Evolutionary conservation across 2,888 invertebrate species (phyloP), one percentile per base, ranked within the genome.

Genomic region (Norana najaformis): DNA sequence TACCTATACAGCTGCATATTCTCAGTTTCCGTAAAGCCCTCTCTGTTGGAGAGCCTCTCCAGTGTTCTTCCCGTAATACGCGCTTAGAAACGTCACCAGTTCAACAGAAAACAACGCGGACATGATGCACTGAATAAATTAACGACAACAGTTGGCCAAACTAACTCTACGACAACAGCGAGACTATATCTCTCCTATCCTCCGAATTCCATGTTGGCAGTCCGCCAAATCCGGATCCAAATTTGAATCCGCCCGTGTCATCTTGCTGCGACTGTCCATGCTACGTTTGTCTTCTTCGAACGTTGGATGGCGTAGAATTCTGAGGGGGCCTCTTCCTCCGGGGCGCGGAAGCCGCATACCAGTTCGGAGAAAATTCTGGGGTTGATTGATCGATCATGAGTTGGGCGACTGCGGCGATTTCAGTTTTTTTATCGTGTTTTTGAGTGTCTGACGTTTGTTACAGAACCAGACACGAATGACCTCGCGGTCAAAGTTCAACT

Each of bases 391-490:
- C 30, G n/a, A 85, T 85, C 85, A 85, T 85, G 85, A 85, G 85
- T 85, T 85, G 18, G 85, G 85, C 85, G 85, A 85, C 34, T 85
- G 85, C 23, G 85, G 90, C 13, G 90, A 88, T 88, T 94, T 94
- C 83, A 94, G 92, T 92, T 94, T 94, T 92, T 95, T 95, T 69
- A 98, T 98, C n/a, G 98, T 98, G 95, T 99, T 99, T 95, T 99
- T 99, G 92, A 99, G 96, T 1, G 99, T 98, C 95, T 99, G 99
- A 90, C 99, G 96, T 95, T 99, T 99, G 96, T 99, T 99, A 96
- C 99, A 99, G 95, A 99, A 99, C 99, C 99, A 99, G 95, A 99
- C 99, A 95, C 99, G 96, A 94, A 99, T 98, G 90, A 99, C 99
- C 96, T 99, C 99, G 90, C 99, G 96, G 94, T 99, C 99, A 95